Evolutionary conservation across 2,113 vertebrate species (phyloP), one percentile per base, ranked within the genome.

Genomic region (Prunella fulvescens): DNA sequence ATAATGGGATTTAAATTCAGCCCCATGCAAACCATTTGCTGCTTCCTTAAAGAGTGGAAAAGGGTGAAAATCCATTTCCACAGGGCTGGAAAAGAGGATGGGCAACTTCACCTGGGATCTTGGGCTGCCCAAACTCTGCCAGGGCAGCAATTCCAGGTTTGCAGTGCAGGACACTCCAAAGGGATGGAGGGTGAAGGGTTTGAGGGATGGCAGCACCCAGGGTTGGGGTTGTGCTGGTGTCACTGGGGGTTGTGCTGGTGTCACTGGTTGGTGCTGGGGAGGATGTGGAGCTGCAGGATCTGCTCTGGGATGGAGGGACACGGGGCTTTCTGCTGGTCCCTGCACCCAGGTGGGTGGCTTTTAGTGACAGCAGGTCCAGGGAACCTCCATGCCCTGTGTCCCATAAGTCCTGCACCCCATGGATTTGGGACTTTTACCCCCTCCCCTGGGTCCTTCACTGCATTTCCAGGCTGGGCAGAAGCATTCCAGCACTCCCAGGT

Each of bases 91-190:
- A 42, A 29, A 31, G n/a, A 28, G 2, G 57, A 3, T 2, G 48
- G 48, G 28, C 6, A 61, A 2, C 33, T 82, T 44, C 35, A 9
- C 4, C 39, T 0, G 4, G 24, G 66, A 33, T 9, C 53, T 67
- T 1, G 0, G 19, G 17, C 7, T 57, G 37, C 56, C 40, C n/a
- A 10, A 0, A 4, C 56, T 29, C 25, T 42, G 19, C 35, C 31
- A 0, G 4, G 87, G 58, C 71, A 67, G 74, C 6, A 13, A 7
- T 14, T n/a, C 80, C 70, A 19, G 10, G 31, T 7, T 73, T 11
- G 22, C 1, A 2, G 15, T 3, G 11, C 11, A 3, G 64, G 8
- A 5, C 8, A 0, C 0, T 62, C 19, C 11, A 1, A 1, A 1
- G 47, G 77, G 37, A 14, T 29, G 48, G 33, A 60, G 42, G 69